Evolutionary conservation across 2,888 invertebrate species (phyloP).

Genomic region (Trichopria drosophilae): DNA sequence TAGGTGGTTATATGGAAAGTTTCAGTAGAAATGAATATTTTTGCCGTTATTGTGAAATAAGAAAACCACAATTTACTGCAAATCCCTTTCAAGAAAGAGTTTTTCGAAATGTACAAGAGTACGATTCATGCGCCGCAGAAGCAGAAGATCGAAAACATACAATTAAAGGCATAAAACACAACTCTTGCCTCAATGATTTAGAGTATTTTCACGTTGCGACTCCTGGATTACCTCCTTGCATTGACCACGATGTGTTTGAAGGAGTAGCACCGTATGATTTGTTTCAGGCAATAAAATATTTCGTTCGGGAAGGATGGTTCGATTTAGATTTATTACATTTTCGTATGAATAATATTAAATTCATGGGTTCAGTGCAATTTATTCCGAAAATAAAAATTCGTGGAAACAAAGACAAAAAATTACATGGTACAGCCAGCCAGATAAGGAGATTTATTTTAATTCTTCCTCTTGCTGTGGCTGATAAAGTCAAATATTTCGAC

Average conservation of each 20-base stretch:
- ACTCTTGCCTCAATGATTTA: constrained; percentile 25
- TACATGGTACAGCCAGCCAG: constrained; percentile 17
- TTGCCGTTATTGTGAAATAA: too few species aligned
- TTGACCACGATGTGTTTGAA: too few species aligned
- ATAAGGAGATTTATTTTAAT: constrained; percentile 10
- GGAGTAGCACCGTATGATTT: too few species aligned
- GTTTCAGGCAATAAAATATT: constrained; percentile 30
- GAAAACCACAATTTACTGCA: too few species aligned
- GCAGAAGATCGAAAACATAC: not conserved
- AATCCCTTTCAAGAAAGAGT: too few species aligned
- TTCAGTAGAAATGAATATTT: constrained; percentile 36
- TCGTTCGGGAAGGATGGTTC: constrained; percentile 25
- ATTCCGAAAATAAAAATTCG: too few species aligned
- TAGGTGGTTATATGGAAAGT: constrained; percentile 41
- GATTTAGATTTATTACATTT: constrained; percentile 5
- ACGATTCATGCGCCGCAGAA: not conserved
- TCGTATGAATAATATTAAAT: constrained; percentile 11
- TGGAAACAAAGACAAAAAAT: too few species aligned
- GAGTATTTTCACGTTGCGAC: too few species aligned
- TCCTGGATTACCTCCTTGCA: too few species aligned
- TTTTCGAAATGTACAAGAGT: not conserved
- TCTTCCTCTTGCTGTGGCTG: constrained; percentile 9
- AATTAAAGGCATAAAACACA: not conserved
- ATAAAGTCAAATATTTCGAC: constrained; percentile 7
- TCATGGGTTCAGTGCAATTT: constrained; percentile 8